Evolutionary conservation across 2,888 invertebrate species (phyloP).

Genomic region (Himalopsyche japonica): DNA sequence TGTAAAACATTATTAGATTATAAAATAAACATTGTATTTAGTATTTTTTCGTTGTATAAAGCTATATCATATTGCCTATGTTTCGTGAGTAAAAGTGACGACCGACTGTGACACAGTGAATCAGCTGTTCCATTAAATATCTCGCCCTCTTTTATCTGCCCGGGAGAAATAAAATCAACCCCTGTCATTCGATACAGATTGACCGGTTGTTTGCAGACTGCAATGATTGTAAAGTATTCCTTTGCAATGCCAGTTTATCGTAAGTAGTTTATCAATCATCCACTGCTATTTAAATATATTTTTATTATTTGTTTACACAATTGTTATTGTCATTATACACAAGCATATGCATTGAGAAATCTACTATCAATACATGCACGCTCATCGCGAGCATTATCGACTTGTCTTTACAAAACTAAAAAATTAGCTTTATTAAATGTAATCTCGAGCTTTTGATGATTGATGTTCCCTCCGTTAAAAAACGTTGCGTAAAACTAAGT

Average conservation of each 20-base stretch:
- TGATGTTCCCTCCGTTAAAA: too few species aligned
- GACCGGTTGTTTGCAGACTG: slow-evolving; percentile 3
- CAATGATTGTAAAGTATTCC: neutral
- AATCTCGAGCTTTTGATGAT: too few species aligned
- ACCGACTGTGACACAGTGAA: slow-evolving; percentile 9
- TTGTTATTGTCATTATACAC: neutral
- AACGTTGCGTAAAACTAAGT: too few species aligned
- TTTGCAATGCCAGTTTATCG: slow-evolving; percentile 2
- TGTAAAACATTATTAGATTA: slow-evolving; percentile 1
- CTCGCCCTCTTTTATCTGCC: slow-evolving; percentile 2
- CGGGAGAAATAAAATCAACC: neutral
- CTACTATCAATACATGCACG: neutral
- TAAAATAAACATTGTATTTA: neutral
- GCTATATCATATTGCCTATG: neutral
- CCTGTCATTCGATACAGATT: slow-evolving; percentile 8
- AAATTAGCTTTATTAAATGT: too few species aligned
- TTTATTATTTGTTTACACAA: neutral
- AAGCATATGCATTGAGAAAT: neutral
- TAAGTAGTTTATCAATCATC: neutral
- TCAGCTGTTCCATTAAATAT: slow-evolving; percentile 12
- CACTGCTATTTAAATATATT: neutral
- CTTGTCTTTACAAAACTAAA: too few species aligned
- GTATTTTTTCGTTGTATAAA: neutral
- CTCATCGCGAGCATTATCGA: too few species aligned
- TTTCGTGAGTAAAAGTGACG: slow-evolving; percentile 3